phyloP scores from a whole-genome alignment of 2,888 invertebrate genomes.

The Sarcophaga variegata region DNA sequence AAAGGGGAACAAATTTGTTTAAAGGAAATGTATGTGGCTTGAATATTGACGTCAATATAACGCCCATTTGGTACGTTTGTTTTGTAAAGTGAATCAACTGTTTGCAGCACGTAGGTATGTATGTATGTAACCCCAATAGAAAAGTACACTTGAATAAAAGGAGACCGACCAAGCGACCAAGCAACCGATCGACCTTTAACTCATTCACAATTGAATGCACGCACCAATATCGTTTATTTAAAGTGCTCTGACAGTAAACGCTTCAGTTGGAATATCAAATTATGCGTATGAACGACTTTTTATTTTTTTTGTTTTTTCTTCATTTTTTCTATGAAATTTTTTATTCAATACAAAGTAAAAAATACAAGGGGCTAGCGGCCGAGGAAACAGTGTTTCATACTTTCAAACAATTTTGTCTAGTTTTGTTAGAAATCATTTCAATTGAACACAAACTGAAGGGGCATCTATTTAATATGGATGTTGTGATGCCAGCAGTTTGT shows the following conservation, averaged over 20 bases:
- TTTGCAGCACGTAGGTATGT: neutral
- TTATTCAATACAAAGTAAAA: neutral
- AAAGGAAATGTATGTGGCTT: neutral
- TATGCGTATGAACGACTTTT: slow-evolving; percentile 50
- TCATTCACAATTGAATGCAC: slow-evolving; percentile 53
- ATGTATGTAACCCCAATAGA: neutral
- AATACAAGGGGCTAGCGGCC: neutral
- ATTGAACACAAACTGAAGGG: neutral
- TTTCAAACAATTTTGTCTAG: no score
- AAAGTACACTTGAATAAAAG: neutral
- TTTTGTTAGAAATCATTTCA: neutral
- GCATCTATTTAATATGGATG: slow-evolving; percentile 54
- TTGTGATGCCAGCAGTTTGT: slow-evolving; percentile 55
- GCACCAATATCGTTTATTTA: slow-evolving; percentile 51
- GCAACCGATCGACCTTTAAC: slow-evolving; percentile 38
- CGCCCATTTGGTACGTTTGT: slow-evolving; percentile 6
- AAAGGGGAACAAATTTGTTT: neutral
- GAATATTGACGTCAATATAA: slow-evolving; percentile 34
- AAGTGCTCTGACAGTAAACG: slow-evolving; percentile 20
- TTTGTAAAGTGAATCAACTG: neutral
- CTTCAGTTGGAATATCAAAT: slow-evolving; percentile 40
- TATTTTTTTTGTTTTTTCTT: slow-evolving; percentile 11
- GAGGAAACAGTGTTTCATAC: no score
- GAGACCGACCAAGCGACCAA: neutral
- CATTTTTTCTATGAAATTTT: slow-evolving; percentile 3